Percentiles rank a stretch among this genome's conserved stretches.
phyloP scores from a whole-genome alignment of 30 jellyfish, hydroid and myxozoan species.

The Catostylus mosaicus region DNA sequence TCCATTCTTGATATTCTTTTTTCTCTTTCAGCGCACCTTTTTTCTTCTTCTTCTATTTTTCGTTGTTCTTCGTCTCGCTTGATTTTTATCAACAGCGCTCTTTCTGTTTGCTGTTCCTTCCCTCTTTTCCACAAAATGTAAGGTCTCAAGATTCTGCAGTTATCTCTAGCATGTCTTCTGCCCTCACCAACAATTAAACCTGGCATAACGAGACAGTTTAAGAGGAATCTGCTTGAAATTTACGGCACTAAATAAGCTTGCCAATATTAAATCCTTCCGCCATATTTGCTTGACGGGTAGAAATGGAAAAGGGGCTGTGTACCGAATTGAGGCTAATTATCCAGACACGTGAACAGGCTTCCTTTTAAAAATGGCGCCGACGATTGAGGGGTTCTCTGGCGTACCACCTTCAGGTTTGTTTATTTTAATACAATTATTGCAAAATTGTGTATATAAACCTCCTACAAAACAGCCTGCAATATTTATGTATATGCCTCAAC shows the following conservation, averaged over 20 bases:
- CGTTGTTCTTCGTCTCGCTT: constrained; percentile 50
- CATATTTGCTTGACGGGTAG: neutral
- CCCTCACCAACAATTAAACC: constrained; percentile 49
- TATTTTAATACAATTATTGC: too few species aligned
- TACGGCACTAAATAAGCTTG: too few species aligned
- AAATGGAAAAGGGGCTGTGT: neutral
- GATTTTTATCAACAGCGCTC: constrained; percentile 7
- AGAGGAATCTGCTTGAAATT: neutral
- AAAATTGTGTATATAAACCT: too few species aligned
- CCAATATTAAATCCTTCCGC: neutral
- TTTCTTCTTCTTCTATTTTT: constrained; percentile 44
- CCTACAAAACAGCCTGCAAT: too few species aligned
- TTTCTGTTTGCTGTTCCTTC: constrained; percentile 43
- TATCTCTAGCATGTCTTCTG: constrained; percentile 46
- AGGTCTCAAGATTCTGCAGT: constrained; percentile 55
- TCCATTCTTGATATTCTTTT: constrained; percentile 18
- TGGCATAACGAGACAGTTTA: constrained; percentile 4
- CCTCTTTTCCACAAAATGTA: constrained; percentile 48
- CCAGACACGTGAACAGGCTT: neutral
- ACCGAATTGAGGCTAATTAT: neutral
- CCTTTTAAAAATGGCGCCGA: neutral
- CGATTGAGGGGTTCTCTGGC: neutral
- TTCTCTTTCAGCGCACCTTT: constrained; percentile 12
- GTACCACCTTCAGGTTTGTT: neutral
- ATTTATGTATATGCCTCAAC: too few species aligned